These are phyloP conservation scores for Drosophila flavopinicola DNA, from an alignment of 2,888 invertebrate genomes.

Conservation along the genomic window DNA sequence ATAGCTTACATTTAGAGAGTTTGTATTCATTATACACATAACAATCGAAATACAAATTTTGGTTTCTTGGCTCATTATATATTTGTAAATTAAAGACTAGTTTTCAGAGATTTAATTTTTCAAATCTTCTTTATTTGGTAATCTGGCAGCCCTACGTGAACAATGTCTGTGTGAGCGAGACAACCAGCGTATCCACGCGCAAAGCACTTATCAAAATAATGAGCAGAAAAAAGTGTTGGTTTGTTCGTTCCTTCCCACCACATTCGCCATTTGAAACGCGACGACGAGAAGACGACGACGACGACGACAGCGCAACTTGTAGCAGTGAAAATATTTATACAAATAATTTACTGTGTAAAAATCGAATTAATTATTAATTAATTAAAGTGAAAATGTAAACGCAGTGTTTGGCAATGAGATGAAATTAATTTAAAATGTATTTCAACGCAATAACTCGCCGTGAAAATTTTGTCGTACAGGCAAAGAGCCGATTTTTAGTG, in stretches of 20 bases:
- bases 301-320: conserved; percentile 79
- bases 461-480: conserved; percentile 81
- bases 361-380: conserved; percentile 45
- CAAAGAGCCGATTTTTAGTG: conserved; percentile 79
- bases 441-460: conserved; percentile 70
- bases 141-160: conserved; percentile 40
- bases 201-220: conserved; percentile 73
- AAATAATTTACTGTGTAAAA: conserved; percentile 63
- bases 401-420: conserved; percentile 65
- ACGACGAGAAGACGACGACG: conserved; percentile 70
- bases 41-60: neutral
- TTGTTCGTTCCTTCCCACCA: conserved; percentile 64
- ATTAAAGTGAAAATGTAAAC: conserved; percentile 55
- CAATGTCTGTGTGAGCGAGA: conserved; percentile 46
- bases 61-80: neutral
- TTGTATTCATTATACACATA: neutral
- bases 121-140: conserved; percentile 16
- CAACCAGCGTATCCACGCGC: conserved; percentile 29
- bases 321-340: conserved; percentile 75
- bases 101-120: neutral
- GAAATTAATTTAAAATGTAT: conserved; percentile 81
- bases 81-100: neutral
- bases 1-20: neutral
- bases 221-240: conserved; percentile 66
- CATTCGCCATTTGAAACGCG: conserved; percentile 71